These are phyloP conservation scores for Eumacrocentrus americanus DNA, from an alignment of 2,888 invertebrate genomes.

Conservation along the genomic window DNA sequence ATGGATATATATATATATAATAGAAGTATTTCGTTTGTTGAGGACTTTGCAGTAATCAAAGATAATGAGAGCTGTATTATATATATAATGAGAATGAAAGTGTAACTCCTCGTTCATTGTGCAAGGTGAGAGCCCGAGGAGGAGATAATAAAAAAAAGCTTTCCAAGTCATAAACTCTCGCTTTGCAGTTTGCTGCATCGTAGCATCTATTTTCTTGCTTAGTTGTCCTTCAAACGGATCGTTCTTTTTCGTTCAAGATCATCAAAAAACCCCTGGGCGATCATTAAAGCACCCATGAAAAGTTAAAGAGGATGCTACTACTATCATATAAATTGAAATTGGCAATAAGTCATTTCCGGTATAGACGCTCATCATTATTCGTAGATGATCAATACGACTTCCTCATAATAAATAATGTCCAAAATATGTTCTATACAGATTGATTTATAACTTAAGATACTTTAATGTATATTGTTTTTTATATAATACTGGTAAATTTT, in stretches of 20 bases:
- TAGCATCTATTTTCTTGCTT: background rate
- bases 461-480: too few relatives aligned
- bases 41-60: constrained; percentile 3
- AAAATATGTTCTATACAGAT: too few relatives aligned
- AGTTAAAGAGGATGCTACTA: background rate
- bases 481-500: too few relatives aligned
- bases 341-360: background rate
- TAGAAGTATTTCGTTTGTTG: background rate
- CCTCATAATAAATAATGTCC: too few relatives aligned
- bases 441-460: too few relatives aligned
- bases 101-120: constrained; percentile 16
- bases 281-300: background rate
- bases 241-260: background rate
- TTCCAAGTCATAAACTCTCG: constrained; percentile 4
- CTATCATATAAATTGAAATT: background rate
- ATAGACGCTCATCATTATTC: too few relatives aligned
- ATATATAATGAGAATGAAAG: constrained; percentile 23
- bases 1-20: background rate
- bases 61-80: constrained; percentile 18
- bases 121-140: constrained; percentile 2
- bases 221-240: background rate
- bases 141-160: constrained; percentile 1
- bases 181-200: background rate
- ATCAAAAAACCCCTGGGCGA: background rate
- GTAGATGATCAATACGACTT: too few relatives aligned